These are phyloP conservation scores for Catocala sponsa DNA, from an alignment of 2,888 invertebrate species.

Conservation along the genomic window DNA sequence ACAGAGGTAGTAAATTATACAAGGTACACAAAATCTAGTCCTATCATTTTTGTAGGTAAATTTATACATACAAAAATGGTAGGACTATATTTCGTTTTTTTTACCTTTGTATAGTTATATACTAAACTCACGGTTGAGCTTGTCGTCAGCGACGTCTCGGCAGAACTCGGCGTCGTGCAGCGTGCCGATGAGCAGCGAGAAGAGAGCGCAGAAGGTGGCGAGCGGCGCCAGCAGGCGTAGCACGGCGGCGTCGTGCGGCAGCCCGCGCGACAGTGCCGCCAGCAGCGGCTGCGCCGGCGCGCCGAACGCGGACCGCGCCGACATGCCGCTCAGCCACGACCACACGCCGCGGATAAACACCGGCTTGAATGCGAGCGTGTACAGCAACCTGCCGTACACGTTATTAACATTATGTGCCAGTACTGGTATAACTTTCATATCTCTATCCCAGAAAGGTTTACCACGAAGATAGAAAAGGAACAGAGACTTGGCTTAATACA, in stretches of 20 bases:
- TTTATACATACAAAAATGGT: too few relatives aligned
- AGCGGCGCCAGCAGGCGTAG: conserved; percentile 92
- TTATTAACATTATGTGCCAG: too few relatives aligned
- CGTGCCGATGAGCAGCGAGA: conserved; percentile 93
- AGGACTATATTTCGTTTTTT: too few relatives aligned
- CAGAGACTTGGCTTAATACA: too few relatives aligned
- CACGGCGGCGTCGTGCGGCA: conserved; percentile 88
- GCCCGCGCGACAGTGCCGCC: conserved; percentile 90
- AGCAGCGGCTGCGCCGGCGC: conserved; percentile 88
- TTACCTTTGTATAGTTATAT: too few relatives aligned
- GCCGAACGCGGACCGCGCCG: conserved; percentile 74
- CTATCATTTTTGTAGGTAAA: too few relatives aligned
- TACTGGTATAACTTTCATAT: too few relatives aligned
- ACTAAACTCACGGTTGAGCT: conserved; percentile 65
- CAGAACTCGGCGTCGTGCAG: conserved; percentile 95
- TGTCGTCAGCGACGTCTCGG: conserved; percentile 80
- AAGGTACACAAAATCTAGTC: too few relatives aligned
- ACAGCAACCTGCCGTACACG: conserved; percentile 88
- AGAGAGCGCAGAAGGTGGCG: conserved; percentile 94
- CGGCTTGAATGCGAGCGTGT: conserved; percentile 94
- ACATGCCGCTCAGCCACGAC: conserved; percentile 87
- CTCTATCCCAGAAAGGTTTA: too few relatives aligned
- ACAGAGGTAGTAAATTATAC: too few relatives aligned
- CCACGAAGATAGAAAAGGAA: too few relatives aligned
- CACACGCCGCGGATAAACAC: conserved; percentile 93